Conservation (phyloP, 2,113 vertebrate genomes). For the Lipophrys pholis region DNA sequence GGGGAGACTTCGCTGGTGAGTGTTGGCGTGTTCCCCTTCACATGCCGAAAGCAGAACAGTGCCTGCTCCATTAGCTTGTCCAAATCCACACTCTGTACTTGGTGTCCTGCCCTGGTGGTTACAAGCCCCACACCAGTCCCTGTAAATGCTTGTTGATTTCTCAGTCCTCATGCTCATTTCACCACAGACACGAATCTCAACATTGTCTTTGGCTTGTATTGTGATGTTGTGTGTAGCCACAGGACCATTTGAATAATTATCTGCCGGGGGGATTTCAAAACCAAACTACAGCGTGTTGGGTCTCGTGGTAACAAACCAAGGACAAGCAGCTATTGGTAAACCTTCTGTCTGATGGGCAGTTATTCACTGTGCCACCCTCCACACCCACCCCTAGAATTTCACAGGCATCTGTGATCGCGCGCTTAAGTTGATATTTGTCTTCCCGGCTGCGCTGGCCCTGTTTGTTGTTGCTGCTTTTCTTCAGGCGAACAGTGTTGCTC, state of each 20-base stretch:
- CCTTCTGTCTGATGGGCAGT: not conserved
- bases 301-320: slow-evolving; percentile 2
- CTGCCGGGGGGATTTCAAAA: slow-evolving; percentile 41
- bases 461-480: slow-evolving; percentile 32
- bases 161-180: slow-evolving; percentile 46
- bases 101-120: slow-evolving; percentile 8
- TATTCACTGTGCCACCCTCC: slow-evolving; percentile 14
- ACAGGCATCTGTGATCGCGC: slow-evolving; percentile 8
- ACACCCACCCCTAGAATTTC: slow-evolving; percentile 48
- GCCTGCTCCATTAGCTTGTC: slow-evolving; percentile 1
- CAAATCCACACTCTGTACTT: slow-evolving; percentile 34
- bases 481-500: slow-evolving; percentile 15
- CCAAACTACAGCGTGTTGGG: slow-evolving; percentile 9
- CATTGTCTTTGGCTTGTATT: slow-evolving; percentile 61
- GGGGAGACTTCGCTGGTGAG: slow-evolving; percentile 1
- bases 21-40: not conserved
- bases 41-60: slow-evolving; percentile 1
- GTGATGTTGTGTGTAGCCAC: slow-evolving; percentile 66
- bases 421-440: slow-evolving; percentile 10
- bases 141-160: slow-evolving; percentile 33
- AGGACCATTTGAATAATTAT: slow-evolving; percentile 62
- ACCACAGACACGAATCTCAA: slow-evolving; percentile 47
- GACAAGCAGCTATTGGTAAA: slow-evolving; percentile 5
- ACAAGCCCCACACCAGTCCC: slow-evolving; percentile 20
- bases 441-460: not conserved